phyloP scores from a whole-genome alignment of 1,140 invertebrate genomes.

The Delia radicum region DNA sequence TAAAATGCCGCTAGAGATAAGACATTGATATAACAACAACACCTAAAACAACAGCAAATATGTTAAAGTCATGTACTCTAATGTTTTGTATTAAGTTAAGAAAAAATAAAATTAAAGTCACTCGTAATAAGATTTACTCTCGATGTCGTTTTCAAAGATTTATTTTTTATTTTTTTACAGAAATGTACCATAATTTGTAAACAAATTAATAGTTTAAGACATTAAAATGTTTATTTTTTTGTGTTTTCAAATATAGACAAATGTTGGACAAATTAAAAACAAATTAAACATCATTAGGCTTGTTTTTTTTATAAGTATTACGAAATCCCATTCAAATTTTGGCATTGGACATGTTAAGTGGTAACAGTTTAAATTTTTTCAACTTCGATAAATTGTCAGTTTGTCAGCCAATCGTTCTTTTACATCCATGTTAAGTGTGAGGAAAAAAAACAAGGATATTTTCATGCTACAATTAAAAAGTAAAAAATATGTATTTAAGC shows the following conservation, averaged over 20 bases:
- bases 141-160: neutral
- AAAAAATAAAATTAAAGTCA: neutral
- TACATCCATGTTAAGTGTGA: too few species aligned
- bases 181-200: neutral
- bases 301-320: too few species aligned
- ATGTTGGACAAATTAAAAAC: slow-evolving; percentile 18
- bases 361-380: too few species aligned
- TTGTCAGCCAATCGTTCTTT: too few species aligned
- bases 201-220: slow-evolving; percentile 15
- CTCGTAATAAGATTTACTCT: neutral
- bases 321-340: too few species aligned
- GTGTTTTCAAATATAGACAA: neutral
- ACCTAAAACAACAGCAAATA: neutral
- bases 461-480: too few species aligned
- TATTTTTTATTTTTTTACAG: neutral
- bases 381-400: too few species aligned
- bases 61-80: neutral
- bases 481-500: too few species aligned
- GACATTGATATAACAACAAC: neutral
- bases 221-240: neutral
- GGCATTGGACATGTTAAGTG: too few species aligned
- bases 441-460: too few species aligned
- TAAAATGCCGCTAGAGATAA: neutral
- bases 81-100: too few species aligned
- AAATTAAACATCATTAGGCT: slow-evolving; percentile 10